phyloP scores from a whole-genome alignment of 2,888 invertebrate genomes.

The Caradrina clavipalpis region DNA sequence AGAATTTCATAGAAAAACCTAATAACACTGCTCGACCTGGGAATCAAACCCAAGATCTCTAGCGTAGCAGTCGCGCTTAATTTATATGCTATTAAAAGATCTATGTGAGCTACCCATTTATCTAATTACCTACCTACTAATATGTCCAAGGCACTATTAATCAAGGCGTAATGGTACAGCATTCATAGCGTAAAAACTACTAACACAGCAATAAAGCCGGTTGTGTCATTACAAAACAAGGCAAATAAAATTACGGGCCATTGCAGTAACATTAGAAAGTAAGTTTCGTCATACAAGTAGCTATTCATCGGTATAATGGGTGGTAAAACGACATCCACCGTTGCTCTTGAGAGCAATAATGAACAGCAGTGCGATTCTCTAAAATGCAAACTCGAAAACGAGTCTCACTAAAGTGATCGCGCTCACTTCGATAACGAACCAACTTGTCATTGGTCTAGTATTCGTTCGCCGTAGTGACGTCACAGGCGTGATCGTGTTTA shows the following conservation, averaged over 20 bases:
- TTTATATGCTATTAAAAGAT: slow-evolving; percentile 27
- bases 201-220: slow-evolving; percentile 66
- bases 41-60: too few species aligned
- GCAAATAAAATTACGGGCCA: slow-evolving; percentile 77
- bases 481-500: too few species aligned
- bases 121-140: slow-evolving; percentile 37
- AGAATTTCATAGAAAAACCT: too few species aligned
- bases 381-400: too few species aligned
- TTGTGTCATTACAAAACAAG: slow-evolving; percentile 72
- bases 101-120: slow-evolving; percentile 17
- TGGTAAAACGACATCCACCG: slow-evolving; percentile 66
- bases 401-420: too few species aligned
- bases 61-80: background rate
- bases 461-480: too few species aligned
- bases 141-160: slow-evolving; percentile 32
- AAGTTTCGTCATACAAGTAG: slow-evolving; percentile 80
- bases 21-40: too few species aligned
- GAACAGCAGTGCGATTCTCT: too few species aligned
- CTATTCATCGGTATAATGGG: slow-evolving; percentile 82
- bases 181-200: slow-evolving; percentile 52
- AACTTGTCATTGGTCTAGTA: too few species aligned
- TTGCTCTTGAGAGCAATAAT: slow-evolving; percentile 76
- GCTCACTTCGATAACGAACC: too few species aligned
- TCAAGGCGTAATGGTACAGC: slow-evolving; percentile 46
- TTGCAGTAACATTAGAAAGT: slow-evolving; percentile 85